Base-by-base conservation (phyloP, 92 coral and sea anemone genomes). In the Porites rus region DNA sequence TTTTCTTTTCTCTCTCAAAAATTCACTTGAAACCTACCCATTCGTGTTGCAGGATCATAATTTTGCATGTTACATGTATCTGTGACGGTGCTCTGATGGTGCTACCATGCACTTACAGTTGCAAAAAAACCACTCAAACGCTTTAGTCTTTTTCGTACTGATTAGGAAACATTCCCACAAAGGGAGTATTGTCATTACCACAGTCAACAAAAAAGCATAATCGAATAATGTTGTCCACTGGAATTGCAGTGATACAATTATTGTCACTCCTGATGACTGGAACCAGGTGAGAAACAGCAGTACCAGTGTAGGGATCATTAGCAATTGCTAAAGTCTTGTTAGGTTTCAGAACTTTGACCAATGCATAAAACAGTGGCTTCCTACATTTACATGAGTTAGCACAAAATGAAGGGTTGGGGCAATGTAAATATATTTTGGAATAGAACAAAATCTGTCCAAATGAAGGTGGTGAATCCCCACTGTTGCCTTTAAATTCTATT, bases 121-220 rank as follows among this genome's bases (percentile, higher is more conserved):
- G 28, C 28, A 25, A 25, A 25, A 25, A 25, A 25, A 25, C 28
- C 28, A 25, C 28, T 25, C 28, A 25, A 25, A 64, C 66, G 18
- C 22, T 69, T 85, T 65, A 86, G 87, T 90, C 93, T 56, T 86
- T 90, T 60, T 90, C 93, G 80, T 79, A 86, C 77, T 74, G 90
- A 69, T 90, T 90, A 18, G 93, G 93, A 72, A 86, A 90, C 13
- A 90, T 43, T 18, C 91, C 93, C 81, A 90, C 69, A 67, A 72
- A 90, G 46, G 75, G 17, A 69, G 52, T 82, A 59, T 81, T 25
- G 28, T 25, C 77, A 76, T 72, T 21, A n/a, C 88, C 92, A 86
- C 90, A 74, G 78, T 90, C 90, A 90, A 90, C 50, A 51, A 25
- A 72, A 69, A 90, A 80, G 75, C 93, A 90, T 65, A 90, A 62